These are phyloP conservation scores for Heteropelma amictum DNA, from an alignment of 2,888 invertebrate genomes.

Conservation along the genomic window DNA sequence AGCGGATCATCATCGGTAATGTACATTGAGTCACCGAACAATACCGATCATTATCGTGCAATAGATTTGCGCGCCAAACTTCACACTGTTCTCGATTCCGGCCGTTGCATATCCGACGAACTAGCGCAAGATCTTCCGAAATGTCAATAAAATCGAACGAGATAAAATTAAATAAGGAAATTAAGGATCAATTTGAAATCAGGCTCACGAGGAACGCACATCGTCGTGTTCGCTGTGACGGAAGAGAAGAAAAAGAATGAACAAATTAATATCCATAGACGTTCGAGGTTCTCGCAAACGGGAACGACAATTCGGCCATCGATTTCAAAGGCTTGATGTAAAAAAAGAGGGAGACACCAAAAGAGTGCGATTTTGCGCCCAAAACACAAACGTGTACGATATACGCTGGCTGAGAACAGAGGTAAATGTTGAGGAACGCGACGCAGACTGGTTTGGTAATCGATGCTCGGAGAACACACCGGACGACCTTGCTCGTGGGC, in stretches of 20 bases:
- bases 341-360: neutral
- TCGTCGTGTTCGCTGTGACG: neutral
- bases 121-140: too few species aligned
- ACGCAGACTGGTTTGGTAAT: constrained; percentile 54
- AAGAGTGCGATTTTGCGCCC: neutral
- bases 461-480: constrained; percentile 51
- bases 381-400: constrained; percentile 27
- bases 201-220: too few species aligned
- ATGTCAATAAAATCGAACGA: too few species aligned
- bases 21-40: constrained; percentile 13
- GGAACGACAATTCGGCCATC: constrained; percentile 3
- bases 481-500: constrained; percentile 54
- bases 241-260: neutral
- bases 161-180: too few species aligned
- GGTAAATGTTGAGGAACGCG: constrained; percentile 41
- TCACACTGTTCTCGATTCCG: too few species aligned
- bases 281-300: neutral
- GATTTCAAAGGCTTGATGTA: neutral
- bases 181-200: neutral
- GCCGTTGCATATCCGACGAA: too few species aligned
- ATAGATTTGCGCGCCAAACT: too few species aligned
- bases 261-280: neutral
- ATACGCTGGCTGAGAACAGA: constrained; percentile 31
- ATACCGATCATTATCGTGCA: neutral
- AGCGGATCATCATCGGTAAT: too few species aligned